Evolutionary conservation across 2,113 vertebrate genomes (phyloP).

Genomic region (Peucedramus taeniatus): DNA sequence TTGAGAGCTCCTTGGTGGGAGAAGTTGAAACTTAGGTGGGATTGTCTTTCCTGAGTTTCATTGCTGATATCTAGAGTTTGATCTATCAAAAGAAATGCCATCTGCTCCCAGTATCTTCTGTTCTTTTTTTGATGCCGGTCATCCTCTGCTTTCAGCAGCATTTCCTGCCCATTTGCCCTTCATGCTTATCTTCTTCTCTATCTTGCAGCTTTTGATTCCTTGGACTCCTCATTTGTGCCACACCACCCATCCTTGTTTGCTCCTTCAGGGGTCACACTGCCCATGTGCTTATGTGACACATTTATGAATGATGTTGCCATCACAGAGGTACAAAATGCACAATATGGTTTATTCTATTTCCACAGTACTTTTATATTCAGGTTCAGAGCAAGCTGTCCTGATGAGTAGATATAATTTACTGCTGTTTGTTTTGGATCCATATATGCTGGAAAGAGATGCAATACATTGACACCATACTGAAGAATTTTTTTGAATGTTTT

Average conservation of each 20-base stretch:
- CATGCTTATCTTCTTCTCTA: neutral
- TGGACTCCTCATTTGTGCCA: neutral
- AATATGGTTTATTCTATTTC: neutral
- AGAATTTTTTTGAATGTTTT: neutral
- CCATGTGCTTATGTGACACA: rapidly evolving
- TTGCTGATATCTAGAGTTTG: neutral
- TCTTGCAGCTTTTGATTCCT: neutral
- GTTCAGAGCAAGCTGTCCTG: neutral
- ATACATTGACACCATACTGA: neutral
- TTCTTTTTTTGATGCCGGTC: neutral
- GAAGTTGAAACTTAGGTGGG: neutral
- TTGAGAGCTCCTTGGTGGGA: neutral
- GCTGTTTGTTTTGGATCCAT: neutral
- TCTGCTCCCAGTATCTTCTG: neutral
- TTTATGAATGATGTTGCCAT: neutral
- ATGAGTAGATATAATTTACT: neutral
- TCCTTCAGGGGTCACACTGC: neutral
- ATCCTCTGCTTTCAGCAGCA: neutral
- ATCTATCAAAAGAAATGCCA: neutral
- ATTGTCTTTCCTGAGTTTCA: neutral
- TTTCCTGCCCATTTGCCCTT: neutral
- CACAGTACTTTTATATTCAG: neutral
- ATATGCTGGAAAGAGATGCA: neutral
- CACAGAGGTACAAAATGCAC: neutral
- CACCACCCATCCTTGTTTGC: neutral